Base-by-base conservation (phyloP, 2,888 invertebrate genomes). In the Athetis lepigone region DNA sequence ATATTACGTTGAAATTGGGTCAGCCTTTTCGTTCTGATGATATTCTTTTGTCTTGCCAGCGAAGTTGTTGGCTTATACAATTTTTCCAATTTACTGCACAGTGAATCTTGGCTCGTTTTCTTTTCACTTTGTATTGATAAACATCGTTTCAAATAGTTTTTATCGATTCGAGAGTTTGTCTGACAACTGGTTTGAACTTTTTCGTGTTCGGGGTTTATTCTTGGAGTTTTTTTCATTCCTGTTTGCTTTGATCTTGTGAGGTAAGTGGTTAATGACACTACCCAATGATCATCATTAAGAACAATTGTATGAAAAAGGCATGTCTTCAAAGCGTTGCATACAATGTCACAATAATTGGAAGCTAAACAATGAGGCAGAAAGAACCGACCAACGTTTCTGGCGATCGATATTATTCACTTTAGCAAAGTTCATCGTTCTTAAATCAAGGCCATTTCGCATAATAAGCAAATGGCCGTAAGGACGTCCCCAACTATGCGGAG, bases 401-500 rank as follows among this genome's bases (percentile, higher is more conserved):
- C 67, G 59, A 76, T 79, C 77, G 40, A 79, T 70, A 77, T 77
- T 72, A 73, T 77, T 77, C 64, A 75, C 63, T 68, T 67, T 56
- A 66, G 54, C 49, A 62, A 70, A 75, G 77, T 73, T 77, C 79
- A 73, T 77, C 70, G 79, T 63, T 77, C 79, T 73, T 58, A 55
- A 70, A 68, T 62, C 69, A 77, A 77, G 75, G 79, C 63, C 70
- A 61, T 39, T 19, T 63, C 62, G 73, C 77, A 70, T 77, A 60
- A 70, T 75, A 60, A 70, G 55, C 60, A 36, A 66, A 67, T 58
- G n/a, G 68, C 52, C 61, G 42, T 47, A 62, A 75, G 79, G 61
- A 79, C 63, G 73, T 70, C 68, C 68, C 52, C 61, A 62, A 60
- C 58, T 69, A 70, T 67, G 11, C 70, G 37, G 75, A 62, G 58